Percentiles rank a stretch among this genome's conserved stretches.
Conservation (phyloP, 2,888 invertebrate species). For the Byasa hedistus region DNA sequence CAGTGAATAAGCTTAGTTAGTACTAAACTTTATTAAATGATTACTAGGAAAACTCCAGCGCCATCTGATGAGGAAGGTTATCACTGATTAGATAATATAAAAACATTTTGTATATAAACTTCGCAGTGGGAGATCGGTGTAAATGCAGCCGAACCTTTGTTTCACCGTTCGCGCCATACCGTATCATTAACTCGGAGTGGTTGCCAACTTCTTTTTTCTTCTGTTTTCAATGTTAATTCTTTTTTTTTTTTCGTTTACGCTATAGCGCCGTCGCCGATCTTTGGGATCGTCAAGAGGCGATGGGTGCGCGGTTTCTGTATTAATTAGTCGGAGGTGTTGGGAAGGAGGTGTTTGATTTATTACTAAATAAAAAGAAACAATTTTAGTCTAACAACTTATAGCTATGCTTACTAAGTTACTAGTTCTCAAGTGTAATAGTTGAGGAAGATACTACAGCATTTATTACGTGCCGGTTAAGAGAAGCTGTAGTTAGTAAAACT, state of each 20-base stretch:
- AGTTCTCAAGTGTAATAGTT: too few species aligned
- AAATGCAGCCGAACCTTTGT: slow-evolving; percentile 64
- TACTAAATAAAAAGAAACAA: not conserved
- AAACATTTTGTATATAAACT: too few species aligned
- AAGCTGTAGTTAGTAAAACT: too few species aligned
- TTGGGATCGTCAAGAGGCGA: slow-evolving; percentile 56
- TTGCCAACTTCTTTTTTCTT: slow-evolving; percentile 66
- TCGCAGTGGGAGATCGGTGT: slow-evolving; percentile 47
- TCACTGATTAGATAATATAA: too few species aligned
- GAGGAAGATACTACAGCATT: too few species aligned
- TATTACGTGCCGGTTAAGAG: too few species aligned
- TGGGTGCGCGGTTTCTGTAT: slow-evolving; percentile 52
- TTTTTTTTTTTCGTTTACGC: slow-evolving; percentile 68
- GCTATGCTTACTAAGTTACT: not conserved
- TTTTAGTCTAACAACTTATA: not conserved
- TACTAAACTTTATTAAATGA: too few species aligned
- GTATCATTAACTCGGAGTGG: slow-evolving; percentile 80
- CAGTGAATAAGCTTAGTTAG: too few species aligned
- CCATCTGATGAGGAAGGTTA: too few species aligned
- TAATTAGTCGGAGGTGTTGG: slow-evolving; percentile 50
- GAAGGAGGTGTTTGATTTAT: slow-evolving; percentile 24
- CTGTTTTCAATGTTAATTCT: slow-evolving; percentile 69
- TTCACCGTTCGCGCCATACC: slow-evolving; percentile 75
- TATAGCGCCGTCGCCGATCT: slow-evolving; percentile 70
- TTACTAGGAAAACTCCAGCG: too few species aligned